Conservation (phyloP, 2,888 invertebrate species). For the Cerastoderma edule region DNA sequence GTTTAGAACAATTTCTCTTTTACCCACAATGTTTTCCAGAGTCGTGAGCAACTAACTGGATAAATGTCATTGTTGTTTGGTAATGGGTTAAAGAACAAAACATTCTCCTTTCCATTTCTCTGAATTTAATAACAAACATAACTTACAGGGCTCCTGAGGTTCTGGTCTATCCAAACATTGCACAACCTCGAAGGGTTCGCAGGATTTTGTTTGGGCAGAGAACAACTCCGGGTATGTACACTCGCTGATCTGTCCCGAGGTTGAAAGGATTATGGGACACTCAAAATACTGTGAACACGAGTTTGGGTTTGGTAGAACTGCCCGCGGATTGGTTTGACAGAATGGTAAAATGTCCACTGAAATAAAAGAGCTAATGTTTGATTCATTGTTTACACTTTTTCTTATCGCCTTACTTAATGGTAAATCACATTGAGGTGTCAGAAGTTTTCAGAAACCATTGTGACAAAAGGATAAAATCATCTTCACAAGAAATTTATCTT, state of each 20-base stretch:
- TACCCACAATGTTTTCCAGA: no score
- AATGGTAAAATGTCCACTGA: constrained; percentile 58
- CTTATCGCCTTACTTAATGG: no score
- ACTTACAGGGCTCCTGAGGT: constrained; percentile 65
- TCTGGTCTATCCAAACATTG: constrained; percentile 51
- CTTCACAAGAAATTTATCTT: no score
- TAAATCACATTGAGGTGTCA: no score
- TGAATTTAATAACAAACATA: not conserved
- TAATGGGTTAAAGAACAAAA: no score
- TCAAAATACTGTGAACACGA: constrained; percentile 64
- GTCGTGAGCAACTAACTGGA: no score
- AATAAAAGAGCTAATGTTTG: constrained; percentile 24
- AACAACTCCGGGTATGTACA: constrained; percentile 59
- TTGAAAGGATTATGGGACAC: constrained; percentile 39
- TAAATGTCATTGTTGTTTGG: no score
- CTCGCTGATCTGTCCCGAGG: constrained; percentile 20
- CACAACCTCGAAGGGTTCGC: constrained; percentile 52
- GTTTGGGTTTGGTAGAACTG: constrained; percentile 46
- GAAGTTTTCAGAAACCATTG: no score
- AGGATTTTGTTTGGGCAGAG: constrained; percentile 30
- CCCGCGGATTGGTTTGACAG: constrained; percentile 48
- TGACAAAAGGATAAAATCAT: no score
- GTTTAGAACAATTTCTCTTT: no score
- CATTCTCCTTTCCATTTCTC: no score
- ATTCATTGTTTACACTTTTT: no score